Evolutionary conservation across 92 coral and sea anemone genomes (phyloP).

Genomic region (Epizoanthus ramosus): DNA sequence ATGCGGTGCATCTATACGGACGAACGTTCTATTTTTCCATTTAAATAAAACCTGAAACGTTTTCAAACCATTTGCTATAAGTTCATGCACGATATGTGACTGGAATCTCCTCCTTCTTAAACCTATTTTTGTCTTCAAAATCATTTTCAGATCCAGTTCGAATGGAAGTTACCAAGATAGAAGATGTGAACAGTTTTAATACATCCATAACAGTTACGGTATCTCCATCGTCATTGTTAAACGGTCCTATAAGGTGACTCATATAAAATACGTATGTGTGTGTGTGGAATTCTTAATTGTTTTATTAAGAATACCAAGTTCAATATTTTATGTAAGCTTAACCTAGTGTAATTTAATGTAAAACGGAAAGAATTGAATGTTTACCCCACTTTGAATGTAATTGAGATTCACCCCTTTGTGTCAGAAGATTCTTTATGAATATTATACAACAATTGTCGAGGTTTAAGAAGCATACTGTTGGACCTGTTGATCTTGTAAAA

Average conservation of each 20-base stretch:
- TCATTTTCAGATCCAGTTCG: background rate
- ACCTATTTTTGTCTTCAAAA: background rate
- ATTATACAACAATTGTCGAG: too few species aligned
- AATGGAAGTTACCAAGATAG: background rate
- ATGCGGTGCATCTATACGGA: too few species aligned
- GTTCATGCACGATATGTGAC: background rate
- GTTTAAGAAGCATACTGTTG: too few species aligned
- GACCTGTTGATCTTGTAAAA: too few species aligned
- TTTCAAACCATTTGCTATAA: background rate
- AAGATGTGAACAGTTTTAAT: background rate
- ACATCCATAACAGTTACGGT: background rate
- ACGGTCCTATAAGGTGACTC: conserved; percentile 4
- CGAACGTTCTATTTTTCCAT: too few species aligned
- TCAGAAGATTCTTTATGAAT: too few species aligned
- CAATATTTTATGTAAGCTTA: background rate
- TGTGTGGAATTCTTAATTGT: background rate
- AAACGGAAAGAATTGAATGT: too few species aligned
- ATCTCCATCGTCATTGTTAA: background rate
- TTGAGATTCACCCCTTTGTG: too few species aligned
- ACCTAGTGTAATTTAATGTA: background rate
- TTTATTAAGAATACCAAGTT: background rate
- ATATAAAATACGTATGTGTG: too few species aligned
- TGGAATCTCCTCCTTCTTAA: background rate
- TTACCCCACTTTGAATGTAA: too few species aligned
- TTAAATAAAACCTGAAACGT: too few species aligned